A percentile compares a stretch with the other conserved stretches of the same genome.
These are phyloP conservation scores for Onchidella celtica DNA, from an alignment of 2,888 invertebrate species.

Conservation along the genomic window DNA sequence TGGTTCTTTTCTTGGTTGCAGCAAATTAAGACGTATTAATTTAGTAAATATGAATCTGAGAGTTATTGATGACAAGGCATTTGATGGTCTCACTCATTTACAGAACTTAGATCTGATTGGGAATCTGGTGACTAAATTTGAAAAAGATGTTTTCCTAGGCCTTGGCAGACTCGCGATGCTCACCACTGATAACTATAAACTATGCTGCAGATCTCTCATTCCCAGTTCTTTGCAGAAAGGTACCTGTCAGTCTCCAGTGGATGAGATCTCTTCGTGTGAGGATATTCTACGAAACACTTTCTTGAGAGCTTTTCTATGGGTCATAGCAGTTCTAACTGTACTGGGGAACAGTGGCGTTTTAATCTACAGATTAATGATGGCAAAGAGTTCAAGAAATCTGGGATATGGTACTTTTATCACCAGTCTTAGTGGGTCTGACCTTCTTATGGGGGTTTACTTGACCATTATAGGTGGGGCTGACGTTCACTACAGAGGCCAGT, in stretches of 20 bases:
- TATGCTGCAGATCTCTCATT: conserved; percentile 40
- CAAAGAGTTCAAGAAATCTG: not conserved
- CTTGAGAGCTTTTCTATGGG: conserved; percentile 40
- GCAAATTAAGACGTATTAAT: not conserved
- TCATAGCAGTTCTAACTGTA: conserved; percentile 35
- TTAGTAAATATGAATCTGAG: not conserved
- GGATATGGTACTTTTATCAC: conserved; percentile 41
- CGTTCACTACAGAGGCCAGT: conserved; percentile 58
- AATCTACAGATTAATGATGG: conserved; percentile 4
- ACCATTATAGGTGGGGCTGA: conserved; percentile 61
- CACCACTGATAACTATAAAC: conserved; percentile 5
- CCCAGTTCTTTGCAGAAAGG: not conserved
- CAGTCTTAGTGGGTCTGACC: conserved; percentile 49
- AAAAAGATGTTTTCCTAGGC: not conserved
- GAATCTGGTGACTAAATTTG: conserved; percentile 1
- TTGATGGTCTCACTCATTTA: not conserved
- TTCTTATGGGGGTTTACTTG: conserved; percentile 63
- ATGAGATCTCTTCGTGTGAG: conserved; percentile 40
- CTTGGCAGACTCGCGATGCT: not conserved
- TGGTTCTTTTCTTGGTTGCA: not conserved
- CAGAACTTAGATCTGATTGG: not conserved
- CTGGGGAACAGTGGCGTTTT: conserved; percentile 37
- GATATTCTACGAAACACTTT: conserved; percentile 35
- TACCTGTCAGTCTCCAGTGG: conserved; percentile 20
- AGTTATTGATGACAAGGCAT: not conserved